phyloP scores from a whole-genome alignment of 2,888 invertebrate species.

The Busseola fusca region DNA sequence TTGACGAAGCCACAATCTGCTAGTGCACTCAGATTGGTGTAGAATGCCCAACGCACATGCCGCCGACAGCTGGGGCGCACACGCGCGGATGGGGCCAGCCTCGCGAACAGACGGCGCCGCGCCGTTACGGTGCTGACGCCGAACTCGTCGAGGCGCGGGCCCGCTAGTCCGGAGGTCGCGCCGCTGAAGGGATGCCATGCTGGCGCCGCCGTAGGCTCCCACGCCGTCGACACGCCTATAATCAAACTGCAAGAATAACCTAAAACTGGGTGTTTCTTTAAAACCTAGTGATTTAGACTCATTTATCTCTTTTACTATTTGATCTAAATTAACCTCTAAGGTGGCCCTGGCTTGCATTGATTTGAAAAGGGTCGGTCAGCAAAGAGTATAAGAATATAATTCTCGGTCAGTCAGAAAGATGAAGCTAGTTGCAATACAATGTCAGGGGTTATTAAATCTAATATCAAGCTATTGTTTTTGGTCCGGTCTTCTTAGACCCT shows the following conservation, averaged over 20 bases:
- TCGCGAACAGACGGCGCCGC: conserved; percentile 29
- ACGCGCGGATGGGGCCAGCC: background rate
- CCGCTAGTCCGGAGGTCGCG: conserved; percentile 26
- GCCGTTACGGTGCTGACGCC: conserved; percentile 30
- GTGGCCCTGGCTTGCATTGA: no score
- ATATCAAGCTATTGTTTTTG: no score
- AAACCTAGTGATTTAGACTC: background rate
- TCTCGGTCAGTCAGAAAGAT: no score
- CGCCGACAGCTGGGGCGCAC: fast-evolving
- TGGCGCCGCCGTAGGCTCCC: conserved; percentile 7
- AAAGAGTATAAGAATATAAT: no score
- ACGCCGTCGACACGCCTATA: conserved; percentile 36
- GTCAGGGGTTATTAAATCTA: no score
- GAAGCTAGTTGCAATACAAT: no score
- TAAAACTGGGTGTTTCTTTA: conserved; percentile 1
- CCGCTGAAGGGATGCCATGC: background rate
- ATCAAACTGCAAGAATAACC: conserved; percentile 17
- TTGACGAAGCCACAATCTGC: conserved; percentile 12
- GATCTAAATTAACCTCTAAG: no score
- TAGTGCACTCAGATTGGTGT: background rate
- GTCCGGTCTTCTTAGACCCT: no score
- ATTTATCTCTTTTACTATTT: background rate
- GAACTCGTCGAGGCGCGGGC: conserved; percentile 35
- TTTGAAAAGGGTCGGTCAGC: no score
- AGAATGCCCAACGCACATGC: conserved; percentile 20